These are phyloP conservation scores for Idaea dimidiata DNA, from an alignment of 2,888 invertebrate genomes.

Conservation along the genomic window DNA sequence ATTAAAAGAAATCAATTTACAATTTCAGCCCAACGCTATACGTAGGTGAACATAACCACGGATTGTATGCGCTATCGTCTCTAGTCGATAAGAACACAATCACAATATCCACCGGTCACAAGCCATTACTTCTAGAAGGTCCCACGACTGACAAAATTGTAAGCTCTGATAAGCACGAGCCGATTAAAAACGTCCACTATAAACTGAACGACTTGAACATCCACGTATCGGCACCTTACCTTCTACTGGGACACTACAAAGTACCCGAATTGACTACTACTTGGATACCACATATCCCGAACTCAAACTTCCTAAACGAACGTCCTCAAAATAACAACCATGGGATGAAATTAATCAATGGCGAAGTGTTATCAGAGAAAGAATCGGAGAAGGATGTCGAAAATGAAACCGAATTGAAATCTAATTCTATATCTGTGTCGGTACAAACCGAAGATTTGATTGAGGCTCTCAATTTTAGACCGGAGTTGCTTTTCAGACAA, in stretches of 20 bases:
- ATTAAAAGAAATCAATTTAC: background rate
- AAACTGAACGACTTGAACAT: constrained; percentile 66
- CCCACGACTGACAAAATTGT: constrained; percentile 67
- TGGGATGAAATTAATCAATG: constrained; percentile 62
- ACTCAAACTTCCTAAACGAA: constrained; percentile 52
- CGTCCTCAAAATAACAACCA: constrained; percentile 43
- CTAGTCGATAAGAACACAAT: constrained; percentile 94
- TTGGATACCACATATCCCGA: constrained; percentile 68
- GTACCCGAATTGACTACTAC: constrained; percentile 82
- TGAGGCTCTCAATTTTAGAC: constrained; percentile 63
- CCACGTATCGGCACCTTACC: constrained; percentile 67
- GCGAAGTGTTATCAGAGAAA: constrained; percentile 54
- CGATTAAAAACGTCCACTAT: constrained; percentile 74
- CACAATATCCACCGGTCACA: constrained; percentile 87
- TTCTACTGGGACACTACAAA: constrained; percentile 85
- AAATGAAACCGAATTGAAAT: constrained; percentile 69
- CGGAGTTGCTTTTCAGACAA: constrained; percentile 65
- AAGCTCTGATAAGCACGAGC: constrained; percentile 54
- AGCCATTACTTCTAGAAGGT: constrained; percentile 87
- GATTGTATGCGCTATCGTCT: constrained; percentile 95
- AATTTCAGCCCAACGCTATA: constrained; percentile 92
- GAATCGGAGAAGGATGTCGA: constrained; percentile 57
- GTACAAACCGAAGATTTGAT: constrained; percentile 82
- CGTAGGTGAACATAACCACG: constrained; percentile 91
- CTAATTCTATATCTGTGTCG: constrained; percentile 69